A percentile compares a stretch with the other conserved stretches of the same genome.
Evolutionary conservation across 1,140 invertebrate species (phyloP).

Genomic region (Phymorhynchus buccinoides): DNA sequence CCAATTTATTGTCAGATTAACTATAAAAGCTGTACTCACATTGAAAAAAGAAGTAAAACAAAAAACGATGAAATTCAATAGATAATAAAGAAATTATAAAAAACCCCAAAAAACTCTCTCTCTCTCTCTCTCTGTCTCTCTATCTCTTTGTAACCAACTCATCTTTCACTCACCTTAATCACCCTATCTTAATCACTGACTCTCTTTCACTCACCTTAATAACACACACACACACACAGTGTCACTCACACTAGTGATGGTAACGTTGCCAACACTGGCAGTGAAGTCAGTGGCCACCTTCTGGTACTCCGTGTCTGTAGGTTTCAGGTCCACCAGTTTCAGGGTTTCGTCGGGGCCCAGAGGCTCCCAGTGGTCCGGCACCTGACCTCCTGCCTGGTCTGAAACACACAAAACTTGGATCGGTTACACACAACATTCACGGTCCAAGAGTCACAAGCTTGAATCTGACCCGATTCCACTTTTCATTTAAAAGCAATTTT

Average conservation of each 20-base stretch:
- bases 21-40: no score
- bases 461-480: no score
- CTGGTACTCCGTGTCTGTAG: slow-evolving; percentile 9
- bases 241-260: not conserved
- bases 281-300: not conserved
- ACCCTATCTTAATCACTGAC: no score
- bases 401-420: not conserved
- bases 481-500: no score
- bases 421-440: no score
- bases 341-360: not conserved
- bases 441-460: no score
- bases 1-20: no score
- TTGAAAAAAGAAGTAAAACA: no score
- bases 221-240: not conserved
- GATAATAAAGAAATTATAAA: no score
- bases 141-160: no score
- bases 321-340: not conserved
- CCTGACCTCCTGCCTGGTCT: not conserved
- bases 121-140: not conserved
- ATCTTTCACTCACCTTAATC: not conserved
- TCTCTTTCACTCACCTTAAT: not conserved
- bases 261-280: not conserved
- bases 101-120: not conserved
- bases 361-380: slow-evolving; percentile 1
- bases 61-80: no score